Percentiles rank a stretch among this genome's conserved stretches.
Evolutionary conservation across 1,140 invertebrate species (phyloP).

Genomic region (Cyclina sinensis): DNA sequence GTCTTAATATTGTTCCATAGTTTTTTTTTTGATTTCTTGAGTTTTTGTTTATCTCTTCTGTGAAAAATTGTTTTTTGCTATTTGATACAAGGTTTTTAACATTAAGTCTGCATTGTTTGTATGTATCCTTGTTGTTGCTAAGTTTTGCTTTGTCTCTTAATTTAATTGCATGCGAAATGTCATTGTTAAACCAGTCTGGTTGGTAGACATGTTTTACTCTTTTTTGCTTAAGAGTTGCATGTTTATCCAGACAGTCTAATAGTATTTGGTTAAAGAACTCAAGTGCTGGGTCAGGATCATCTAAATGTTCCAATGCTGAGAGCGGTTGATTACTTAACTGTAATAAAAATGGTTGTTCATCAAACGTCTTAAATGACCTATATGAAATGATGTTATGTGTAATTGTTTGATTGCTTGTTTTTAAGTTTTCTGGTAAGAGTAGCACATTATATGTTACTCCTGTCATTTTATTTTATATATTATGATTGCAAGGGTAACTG

Average conservation of each 20-base stretch:
- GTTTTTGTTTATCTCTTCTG: too few relatives aligned
- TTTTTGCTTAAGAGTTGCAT: background rate
- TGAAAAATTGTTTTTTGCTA: too few relatives aligned
- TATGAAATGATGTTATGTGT: background rate
- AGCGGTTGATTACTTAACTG: background rate
- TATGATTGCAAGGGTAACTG: too few relatives aligned
- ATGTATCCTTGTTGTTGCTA: background rate
- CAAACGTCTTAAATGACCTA: background rate
- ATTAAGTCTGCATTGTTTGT: background rate
- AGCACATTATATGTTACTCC: too few relatives aligned
- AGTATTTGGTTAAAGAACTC: background rate
- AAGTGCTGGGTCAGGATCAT: constrained; percentile 19
- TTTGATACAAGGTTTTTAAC: too few relatives aligned
- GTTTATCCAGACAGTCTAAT: background rate
- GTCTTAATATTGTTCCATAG: too few relatives aligned
- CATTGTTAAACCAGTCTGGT: constrained; percentile 28
- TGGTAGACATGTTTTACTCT: constrained; percentile 12
- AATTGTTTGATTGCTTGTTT: too few relatives aligned
- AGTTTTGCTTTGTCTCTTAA: background rate
- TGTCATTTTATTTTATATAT: too few relatives aligned
- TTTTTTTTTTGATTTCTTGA: too few relatives aligned
- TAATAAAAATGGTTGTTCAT: background rate
- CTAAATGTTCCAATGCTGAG: background rate
- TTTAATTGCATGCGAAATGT: background rate
- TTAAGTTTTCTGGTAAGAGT: too few relatives aligned